Percentiles rank a stretch among this genome's conserved stretches.
These are phyloP conservation scores for Oxycera nigricornis DNA, from an alignment of 2,888 invertebrate species.

Conservation along the genomic window DNA sequence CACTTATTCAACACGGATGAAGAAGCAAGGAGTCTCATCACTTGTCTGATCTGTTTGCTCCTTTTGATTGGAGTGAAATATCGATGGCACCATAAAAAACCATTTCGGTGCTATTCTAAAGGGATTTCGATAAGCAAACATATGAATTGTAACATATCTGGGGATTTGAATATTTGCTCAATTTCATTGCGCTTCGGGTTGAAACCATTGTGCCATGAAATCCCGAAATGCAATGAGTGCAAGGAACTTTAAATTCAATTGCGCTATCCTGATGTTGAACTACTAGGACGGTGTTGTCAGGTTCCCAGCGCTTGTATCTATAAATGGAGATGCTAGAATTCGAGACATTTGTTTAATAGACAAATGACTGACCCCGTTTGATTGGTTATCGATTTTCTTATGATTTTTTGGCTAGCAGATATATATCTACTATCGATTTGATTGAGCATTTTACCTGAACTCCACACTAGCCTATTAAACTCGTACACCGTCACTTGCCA, in stretches of 20 bases:
- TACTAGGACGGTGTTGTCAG: neutral
- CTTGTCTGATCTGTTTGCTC: constrained; percentile 41
- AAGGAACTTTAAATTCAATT: constrained; percentile 32
- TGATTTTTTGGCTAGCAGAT: too few relatives aligned
- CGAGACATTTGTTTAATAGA: too few relatives aligned
- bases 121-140: constrained; percentile 39
- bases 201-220: constrained; percentile 14
- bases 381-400: too few relatives aligned
- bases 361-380: too few relatives aligned
- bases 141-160: constrained; percentile 32
- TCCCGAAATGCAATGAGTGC: constrained; percentile 30
- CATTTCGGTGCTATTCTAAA: constrained; percentile 34
- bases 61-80: constrained; percentile 33
- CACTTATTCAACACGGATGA: neutral
- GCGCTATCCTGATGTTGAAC: constrained; percentile 4
- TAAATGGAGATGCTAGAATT: too few relatives aligned
- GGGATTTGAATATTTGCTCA: constrained; percentile 40
- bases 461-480: too few relatives aligned
- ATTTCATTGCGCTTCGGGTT: constrained; percentile 3
- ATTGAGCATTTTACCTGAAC: too few relatives aligned
- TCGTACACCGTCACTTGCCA: too few relatives aligned
- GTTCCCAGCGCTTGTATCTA: too few relatives aligned
- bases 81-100: constrained; percentile 28
- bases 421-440: too few relatives aligned
- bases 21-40: constrained; percentile 24